Evolutionary conservation across 2,113 vertebrate genomes (phyloP).

Genomic region (Ornithorhynchus anatinus): DNA sequence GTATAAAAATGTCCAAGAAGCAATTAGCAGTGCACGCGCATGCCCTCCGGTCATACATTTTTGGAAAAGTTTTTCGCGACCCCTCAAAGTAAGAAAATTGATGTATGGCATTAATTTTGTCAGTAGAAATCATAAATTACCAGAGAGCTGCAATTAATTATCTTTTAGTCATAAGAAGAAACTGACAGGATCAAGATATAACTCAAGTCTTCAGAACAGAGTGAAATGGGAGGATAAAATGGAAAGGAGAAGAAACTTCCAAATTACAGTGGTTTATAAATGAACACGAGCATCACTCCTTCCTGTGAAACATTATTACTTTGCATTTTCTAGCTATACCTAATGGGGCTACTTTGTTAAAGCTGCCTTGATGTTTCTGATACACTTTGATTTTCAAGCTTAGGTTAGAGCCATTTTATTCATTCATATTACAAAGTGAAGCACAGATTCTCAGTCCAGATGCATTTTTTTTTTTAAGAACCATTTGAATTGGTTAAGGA

Average conservation of each 20-base stretch:
- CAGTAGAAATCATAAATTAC: slow-evolving; percentile 96
- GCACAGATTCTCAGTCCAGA: slow-evolving; percentile 50
- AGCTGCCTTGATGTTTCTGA: background rate
- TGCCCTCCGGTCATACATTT: slow-evolving; percentile 49
- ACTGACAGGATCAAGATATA: slow-evolving; percentile 89
- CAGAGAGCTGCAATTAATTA: slow-evolving; percentile 92
- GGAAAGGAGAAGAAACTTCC: slow-evolving; percentile 47
- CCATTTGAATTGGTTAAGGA: slow-evolving; percentile 31
- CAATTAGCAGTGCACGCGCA: slow-evolving; percentile 22
- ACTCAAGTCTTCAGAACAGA: slow-evolving; percentile 72
- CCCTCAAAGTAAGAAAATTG: slow-evolving; percentile 94
- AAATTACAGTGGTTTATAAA: slow-evolving; percentile 55
- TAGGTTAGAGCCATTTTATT: slow-evolving; percentile 47
- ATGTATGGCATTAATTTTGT: slow-evolving; percentile 97
- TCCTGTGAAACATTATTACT: slow-evolving; percentile 18
- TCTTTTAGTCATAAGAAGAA: slow-evolving; percentile 88
- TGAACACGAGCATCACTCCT: slow-evolving; percentile 21
- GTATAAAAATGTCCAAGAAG: too few relatives aligned
- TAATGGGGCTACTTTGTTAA: background rate
- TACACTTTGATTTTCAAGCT: slow-evolving; percentile 7
- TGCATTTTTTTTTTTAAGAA: slow-evolving; percentile 39
- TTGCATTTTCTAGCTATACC: slow-evolving; percentile 2
- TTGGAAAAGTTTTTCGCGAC: slow-evolving; percentile 68
- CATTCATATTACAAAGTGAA: slow-evolving; percentile 42
- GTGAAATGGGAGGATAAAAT: slow-evolving; percentile 56